Evolutionary conservation across 1,140 invertebrate species (phyloP), one percentile per base, ranked within the genome.

Genomic region (Zaprionus camerounensis): DNA sequence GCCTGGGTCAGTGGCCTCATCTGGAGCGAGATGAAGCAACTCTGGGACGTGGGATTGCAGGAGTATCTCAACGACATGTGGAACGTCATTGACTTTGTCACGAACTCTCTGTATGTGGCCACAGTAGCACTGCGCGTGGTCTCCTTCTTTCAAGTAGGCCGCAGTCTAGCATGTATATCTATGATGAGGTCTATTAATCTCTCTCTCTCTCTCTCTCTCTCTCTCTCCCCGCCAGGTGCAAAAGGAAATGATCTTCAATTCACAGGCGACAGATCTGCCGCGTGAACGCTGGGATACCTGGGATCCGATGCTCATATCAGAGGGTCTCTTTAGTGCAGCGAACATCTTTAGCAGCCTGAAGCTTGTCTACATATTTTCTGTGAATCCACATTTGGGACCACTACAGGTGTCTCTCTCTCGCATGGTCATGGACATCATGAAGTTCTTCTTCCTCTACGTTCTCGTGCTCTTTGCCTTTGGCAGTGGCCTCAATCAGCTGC

Each of bases 1-100:
- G 95, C 97, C 26, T 98, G 97, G 97, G 97, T 99, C 63, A 95
- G 96, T 93, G 98, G 98, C 51, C 94, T 99, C 74, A 99, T 99
- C 88, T 99, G 99, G 99, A 98, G 98, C 78, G 99, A 99, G 94
- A 98, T 99, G 78, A 99, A 99, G 93, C 98, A 99, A 92, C 94
- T 99, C 26, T 99, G 98, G 98, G 98, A 99, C 93, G 97, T 98
- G 73, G 99, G 99, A 0, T 94, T 99, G 24, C 96, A 98, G 83
- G 98, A 99, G 91, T 99, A 99, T 92, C 96, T 98, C 38, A 96
- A 97, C 81, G 98, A 99, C 93, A 99, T 99, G 98, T 99, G 99
- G 99, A 99, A 99, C 93, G 98, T 99, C 58, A 97, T 99, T 73
- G 99, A 99, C 94, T 99, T 99, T 93, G 97, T 99, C 63, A 99